Conservation (phyloP, 2,888 invertebrate genomes). For the Drosophila suboccidentalis region DNA sequence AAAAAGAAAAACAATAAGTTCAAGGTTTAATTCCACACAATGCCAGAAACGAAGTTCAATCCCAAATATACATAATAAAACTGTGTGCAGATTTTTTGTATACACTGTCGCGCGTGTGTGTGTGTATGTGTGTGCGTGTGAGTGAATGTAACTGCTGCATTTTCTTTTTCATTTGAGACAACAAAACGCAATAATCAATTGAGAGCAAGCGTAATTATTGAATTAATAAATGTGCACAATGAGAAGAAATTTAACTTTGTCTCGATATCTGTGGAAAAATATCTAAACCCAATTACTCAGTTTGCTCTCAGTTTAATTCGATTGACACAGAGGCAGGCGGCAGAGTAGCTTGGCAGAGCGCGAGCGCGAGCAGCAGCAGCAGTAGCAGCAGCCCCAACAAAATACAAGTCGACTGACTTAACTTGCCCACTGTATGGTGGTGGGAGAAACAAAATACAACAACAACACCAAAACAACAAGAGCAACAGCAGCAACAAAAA, state of each 20-base stretch:
- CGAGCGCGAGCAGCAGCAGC: slow-evolving; percentile 45
- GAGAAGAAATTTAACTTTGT: slow-evolving; percentile 64
- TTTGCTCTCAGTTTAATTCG: slow-evolving; percentile 80
- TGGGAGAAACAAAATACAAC: slow-evolving; percentile 55
- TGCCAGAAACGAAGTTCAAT: slow-evolving; percentile 49
- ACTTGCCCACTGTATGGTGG: slow-evolving; percentile 60
- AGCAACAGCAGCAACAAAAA: slow-evolving; percentile 34
- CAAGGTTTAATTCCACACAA: slow-evolving; percentile 54
- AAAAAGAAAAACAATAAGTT: slow-evolving; percentile 52
- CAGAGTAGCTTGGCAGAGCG: slow-evolving; percentile 51
- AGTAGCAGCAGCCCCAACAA: slow-evolving; percentile 49
- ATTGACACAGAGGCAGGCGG: slow-evolving; percentile 71
- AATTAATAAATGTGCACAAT: slow-evolving; percentile 60
- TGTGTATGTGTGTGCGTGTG: slow-evolving; percentile 13
- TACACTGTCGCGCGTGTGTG: slow-evolving; percentile 61
- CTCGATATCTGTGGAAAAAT: slow-evolving; percentile 79
- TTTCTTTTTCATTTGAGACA: slow-evolving; percentile 27
- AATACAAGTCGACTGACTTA: slow-evolving; percentile 61
- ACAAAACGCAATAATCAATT: slow-evolving; percentile 17
- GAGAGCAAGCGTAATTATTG: slow-evolving; percentile 40
- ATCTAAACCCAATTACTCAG: slow-evolving; percentile 83
- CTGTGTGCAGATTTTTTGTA: slow-evolving; percentile 79
- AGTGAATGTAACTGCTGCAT: slow-evolving; percentile 39
- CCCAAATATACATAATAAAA: slow-evolving; percentile 41
- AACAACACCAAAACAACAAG: slow-evolving; percentile 24